A percentile compares a stretch with the other conserved stretches of the same genome.
These are phyloP conservation scores for Pteronura brasiliensis DNA, from an alignment of 2,113 vertebrate genomes.

Conservation along the genomic window DNA sequence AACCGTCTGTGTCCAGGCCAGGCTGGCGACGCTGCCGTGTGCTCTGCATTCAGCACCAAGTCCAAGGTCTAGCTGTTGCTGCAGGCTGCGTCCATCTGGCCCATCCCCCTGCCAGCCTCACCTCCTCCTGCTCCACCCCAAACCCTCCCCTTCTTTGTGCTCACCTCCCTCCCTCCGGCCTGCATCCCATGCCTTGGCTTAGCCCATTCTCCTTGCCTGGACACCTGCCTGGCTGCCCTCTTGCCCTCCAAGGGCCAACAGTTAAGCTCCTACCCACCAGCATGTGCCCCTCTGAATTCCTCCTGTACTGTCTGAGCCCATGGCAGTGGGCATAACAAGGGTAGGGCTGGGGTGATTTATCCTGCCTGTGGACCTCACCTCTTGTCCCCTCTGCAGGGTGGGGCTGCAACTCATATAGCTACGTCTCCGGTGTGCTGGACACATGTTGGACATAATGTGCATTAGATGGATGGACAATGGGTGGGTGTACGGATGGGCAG, in stretches of 20 bases:
- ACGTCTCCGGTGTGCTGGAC: background rate
- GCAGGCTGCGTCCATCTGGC: background rate
- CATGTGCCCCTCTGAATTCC: background rate
- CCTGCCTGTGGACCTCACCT: background rate
- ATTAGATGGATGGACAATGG: background rate
- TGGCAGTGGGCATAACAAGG: background rate
- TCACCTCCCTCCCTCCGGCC: background rate
- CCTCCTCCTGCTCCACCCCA: fast-evolving
- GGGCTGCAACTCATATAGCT: no score
- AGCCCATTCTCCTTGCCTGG: background rate
- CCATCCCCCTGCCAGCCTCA: no score
- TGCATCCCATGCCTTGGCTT: background rate
- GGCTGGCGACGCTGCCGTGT: background rate
- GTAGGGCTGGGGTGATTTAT: background rate
- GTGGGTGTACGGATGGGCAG: background rate
- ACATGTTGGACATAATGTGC: no score
- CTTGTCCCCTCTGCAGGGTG: background rate
- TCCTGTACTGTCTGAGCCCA: background rate
- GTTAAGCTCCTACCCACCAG: background rate
- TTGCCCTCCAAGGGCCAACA: background rate
- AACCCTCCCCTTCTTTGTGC: background rate
- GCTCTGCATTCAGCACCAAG: background rate
- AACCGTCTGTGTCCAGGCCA: fast-evolving
- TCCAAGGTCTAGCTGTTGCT: background rate
- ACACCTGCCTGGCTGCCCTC: background rate